These are phyloP conservation scores for Hyles vespertilio DNA, from an alignment of 1,140 invertebrate species.

Conservation along the genomic window DNA sequence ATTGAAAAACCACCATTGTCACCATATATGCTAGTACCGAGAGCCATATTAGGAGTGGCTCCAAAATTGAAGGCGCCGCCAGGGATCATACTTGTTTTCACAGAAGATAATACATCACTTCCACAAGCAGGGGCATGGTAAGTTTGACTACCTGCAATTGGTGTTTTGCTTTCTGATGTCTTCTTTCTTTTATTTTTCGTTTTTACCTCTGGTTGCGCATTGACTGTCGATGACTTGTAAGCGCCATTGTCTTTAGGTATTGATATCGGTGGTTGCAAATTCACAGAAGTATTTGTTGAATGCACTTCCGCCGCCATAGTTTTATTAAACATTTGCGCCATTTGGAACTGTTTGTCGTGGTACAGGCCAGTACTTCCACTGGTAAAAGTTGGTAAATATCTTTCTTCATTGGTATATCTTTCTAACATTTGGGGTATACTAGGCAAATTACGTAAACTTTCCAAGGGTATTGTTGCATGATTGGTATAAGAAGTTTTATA, in stretches of 20 bases:
- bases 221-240: slow-evolving; percentile 43
- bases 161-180: slow-evolving; percentile 71
- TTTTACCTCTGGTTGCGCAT: slow-evolving; percentile 39
- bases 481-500: slow-evolving; percentile 63
- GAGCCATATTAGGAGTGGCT: slow-evolving; percentile 74
- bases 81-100: slow-evolving; percentile 79
- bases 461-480: slow-evolving; percentile 55
- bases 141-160: slow-evolving; percentile 72
- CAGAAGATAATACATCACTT: slow-evolving; percentile 48
- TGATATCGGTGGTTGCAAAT: slow-evolving; percentile 40
- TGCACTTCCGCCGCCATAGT: slow-evolving; percentile 58
- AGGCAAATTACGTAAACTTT: slow-evolving; percentile 72
- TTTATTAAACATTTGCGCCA: slow-evolving; percentile 75
- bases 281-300: slow-evolving; percentile 37
- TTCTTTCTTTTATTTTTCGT: slow-evolving; percentile 49
- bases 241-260: slow-evolving; percentile 52
- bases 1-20: slow-evolving; percentile 79
- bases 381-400: slow-evolving; percentile 63
- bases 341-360: slow-evolving; percentile 70
- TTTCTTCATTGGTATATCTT: slow-evolving; percentile 76
- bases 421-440: slow-evolving; percentile 79
- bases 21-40: slow-evolving; percentile 72
- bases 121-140: slow-evolving; percentile 39
- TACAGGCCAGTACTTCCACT: slow-evolving; percentile 56
- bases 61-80: slow-evolving; percentile 84